Base-by-base conservation (phyloP, 2,797 vertebrate genomes). In the Alouatta caraya region DNA sequence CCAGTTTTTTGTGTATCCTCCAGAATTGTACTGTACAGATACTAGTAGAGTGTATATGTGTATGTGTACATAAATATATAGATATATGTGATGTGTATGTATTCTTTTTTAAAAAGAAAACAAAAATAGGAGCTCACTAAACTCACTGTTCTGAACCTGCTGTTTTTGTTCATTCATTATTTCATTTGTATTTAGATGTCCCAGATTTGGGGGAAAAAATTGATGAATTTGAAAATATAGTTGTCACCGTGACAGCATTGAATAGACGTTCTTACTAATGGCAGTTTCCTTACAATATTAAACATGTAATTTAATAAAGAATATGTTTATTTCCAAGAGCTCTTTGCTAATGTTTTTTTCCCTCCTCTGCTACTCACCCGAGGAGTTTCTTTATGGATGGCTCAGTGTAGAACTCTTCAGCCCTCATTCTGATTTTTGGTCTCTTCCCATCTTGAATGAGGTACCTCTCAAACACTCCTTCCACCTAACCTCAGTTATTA, bases 131-230 rank as follows among this genome's bases (percentile, higher is more conserved):
- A 46, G 70, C 61, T 92, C 33, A 50, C 30, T 96, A 15, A 39
- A 52, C 28, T 86, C 44, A 52, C 72, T 73, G 5, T 79, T 96
- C 90, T 85, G 37, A 93, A 50, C 55, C 85, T 83, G 50, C 39
- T 52, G 8, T 79, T 93, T 52, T 80, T 21, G 55, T 52, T 78
- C 30, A 61, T 52, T 78, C 30, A 50, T 46, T 30, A 17, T 78
- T 97, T 96, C 33, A 48, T 48, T 87, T 93, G 39, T 93, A 72
- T 76, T 90, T 90, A 92, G 72, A 75, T 67, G 50, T 50, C 67
- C 90, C 42, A 67, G 76, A 55, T 46, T 48, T 55, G 79, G 70
- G 12, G 52, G 3, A 28, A n/a, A 48, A 90, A 61, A 28, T 80
- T 48, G 11, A 2, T 78, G 33, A 57, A 81, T 44, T 82, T 76